Base-by-base conservation (phyloP, 1,140 invertebrate species). In the Drusus annulatus region DNA sequence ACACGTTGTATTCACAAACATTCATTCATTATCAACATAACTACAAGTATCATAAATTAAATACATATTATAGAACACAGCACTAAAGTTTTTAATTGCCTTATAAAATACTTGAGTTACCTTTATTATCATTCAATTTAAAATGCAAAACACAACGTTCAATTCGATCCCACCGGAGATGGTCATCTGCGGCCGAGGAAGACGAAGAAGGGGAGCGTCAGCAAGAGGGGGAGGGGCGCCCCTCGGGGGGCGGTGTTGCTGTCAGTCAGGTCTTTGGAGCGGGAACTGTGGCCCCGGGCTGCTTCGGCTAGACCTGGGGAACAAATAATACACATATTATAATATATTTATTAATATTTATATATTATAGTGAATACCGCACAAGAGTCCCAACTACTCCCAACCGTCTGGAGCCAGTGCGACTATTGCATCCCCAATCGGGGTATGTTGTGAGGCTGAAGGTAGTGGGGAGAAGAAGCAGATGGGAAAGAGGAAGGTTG, bases 221-320 rank as follows among this genome's bases (percentile, higher is more conserved):
- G 2, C 6, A 23, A 4, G 6, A 52, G 1, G 51, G 16, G 69
- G 10, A 73, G 15, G 8, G 51, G 16, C 17, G 69, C 13, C 69
- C 15, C 13, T 1, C 21, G 25, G 1, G 17, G 8, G 36, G 28
- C 17, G 25, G 52, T 31, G 23, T 23, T 56, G 19, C 21, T 56
- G 15, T 79, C 77, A 13, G 77, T 31, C 45, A 62, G 13, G 50
- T 85, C 84, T 60, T 84, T 85, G 15, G 80, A 80, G 13, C 85
- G 79, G 8, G 86, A 85, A 45, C 85, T 84, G 80, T 86, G 86
- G 50, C 86, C 86, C 84, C 86, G 68, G 50, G 86, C 85, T 10
- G 86, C 85, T 79, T 86, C 86, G 6, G 85, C 86, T 45, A 86
- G 80, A 69, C 86, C 86, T 86, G 79, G 17, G 79, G 78, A 79